Evolutionary conservation across 2,113 vertebrate species (phyloP).

Genomic region (Dermatemys mawii): DNA sequence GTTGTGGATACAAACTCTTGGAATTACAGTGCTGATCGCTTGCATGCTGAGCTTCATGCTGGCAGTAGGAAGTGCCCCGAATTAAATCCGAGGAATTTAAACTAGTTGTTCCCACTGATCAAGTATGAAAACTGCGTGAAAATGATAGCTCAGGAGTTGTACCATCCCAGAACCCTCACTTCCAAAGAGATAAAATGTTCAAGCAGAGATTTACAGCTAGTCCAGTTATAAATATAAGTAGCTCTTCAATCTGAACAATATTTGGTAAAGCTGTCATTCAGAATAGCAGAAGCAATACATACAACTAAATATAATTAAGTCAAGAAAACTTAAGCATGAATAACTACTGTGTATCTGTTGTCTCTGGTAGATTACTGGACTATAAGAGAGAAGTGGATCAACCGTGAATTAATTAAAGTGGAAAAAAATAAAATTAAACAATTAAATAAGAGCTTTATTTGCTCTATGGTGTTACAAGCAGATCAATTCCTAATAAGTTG

Average conservation of each 20-base stretch:
- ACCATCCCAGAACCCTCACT: background rate
- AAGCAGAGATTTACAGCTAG: background rate
- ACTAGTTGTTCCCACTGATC: slow-evolving; percentile 25
- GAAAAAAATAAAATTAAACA: slow-evolving; percentile 14
- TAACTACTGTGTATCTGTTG: background rate
- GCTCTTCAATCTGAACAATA: background rate
- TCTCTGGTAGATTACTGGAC: background rate
- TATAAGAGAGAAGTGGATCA: background rate
- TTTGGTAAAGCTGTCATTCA: background rate
- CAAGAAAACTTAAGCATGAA: background rate
- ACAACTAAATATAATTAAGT: background rate
- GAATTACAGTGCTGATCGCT: slow-evolving; percentile 21
- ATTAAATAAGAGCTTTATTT: background rate
- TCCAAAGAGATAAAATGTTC: slow-evolving; percentile 12
- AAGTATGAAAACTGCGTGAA: slow-evolving; percentile 42
- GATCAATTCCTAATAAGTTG: background rate
- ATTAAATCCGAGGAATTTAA: slow-evolving; percentile 58
- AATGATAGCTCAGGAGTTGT: slow-evolving; percentile 10
- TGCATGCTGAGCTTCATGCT: slow-evolving; percentile 49
- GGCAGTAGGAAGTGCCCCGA: slow-evolving; percentile 37
- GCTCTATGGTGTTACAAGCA: background rate
- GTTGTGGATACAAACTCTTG: slow-evolving; percentile 13
- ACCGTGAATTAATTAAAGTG: background rate
- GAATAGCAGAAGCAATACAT: background rate
- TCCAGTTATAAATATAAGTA: background rate